Evolutionary conservation across 2,797 vertebrate genomes (phyloP).

Genomic region (Simalia tracyae): DNA sequence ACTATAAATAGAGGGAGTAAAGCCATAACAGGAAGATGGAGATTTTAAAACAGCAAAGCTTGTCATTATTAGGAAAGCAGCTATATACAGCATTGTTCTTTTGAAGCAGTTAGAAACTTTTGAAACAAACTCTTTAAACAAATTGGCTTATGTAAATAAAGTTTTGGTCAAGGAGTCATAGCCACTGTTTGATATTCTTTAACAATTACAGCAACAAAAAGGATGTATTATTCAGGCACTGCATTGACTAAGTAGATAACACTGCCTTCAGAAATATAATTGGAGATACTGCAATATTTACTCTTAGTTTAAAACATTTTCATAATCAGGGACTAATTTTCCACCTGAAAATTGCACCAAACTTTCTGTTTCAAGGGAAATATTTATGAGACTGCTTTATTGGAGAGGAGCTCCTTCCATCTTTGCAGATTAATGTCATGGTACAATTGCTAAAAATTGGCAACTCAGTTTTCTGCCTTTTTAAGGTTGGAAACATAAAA

Average conservation of each 20-base stretch:
- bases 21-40: slow-evolving; percentile 52
- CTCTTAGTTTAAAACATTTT: background rate
- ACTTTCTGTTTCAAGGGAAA: background rate
- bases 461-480: background rate
- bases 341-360: background rate
- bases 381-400: background rate
- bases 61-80: slow-evolving; percentile 53
- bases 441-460: background rate
- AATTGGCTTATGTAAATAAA: slow-evolving; percentile 33
- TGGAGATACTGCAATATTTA: background rate
- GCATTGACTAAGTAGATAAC: background rate
- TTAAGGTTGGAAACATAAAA: background rate
- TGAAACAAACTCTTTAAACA: slow-evolving; percentile 49
- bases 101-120: slow-evolving; percentile 8
- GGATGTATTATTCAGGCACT: background rate
- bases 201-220: background rate
- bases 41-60: slow-evolving; percentile 61
- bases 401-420: background rate
- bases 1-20: slow-evolving; percentile 51
- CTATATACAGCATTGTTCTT: slow-evolving; percentile 60
- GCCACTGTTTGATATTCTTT: slow-evolving; percentile 48
- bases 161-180: slow-evolving; percentile 21
- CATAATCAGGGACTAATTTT: background rate
- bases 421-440: background rate
- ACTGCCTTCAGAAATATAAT: background rate